Percentiles rank a stretch among this genome's conserved stretches.
phyloP scores from a whole-genome alignment of 2,888 invertebrate species.

The Polydesmus complanatus region DNA sequence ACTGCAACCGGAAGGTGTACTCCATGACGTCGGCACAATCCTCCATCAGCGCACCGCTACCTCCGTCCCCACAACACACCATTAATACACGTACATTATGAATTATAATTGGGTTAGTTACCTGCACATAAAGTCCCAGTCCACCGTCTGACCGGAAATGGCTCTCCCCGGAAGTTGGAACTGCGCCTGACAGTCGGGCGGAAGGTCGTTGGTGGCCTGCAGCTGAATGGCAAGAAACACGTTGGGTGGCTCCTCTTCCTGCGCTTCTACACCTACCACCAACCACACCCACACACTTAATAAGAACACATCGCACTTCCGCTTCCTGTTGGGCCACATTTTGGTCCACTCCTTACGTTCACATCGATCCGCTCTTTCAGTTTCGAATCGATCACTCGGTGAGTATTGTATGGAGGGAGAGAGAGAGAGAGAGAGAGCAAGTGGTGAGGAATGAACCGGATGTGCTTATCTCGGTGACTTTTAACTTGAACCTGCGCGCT shows the following conservation, averaged over 20 bases:
- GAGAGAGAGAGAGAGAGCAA: too few species aligned
- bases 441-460: too few species aligned
- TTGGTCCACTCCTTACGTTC: too few species aligned
- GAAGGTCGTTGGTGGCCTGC: background rate
- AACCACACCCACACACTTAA: too few species aligned
- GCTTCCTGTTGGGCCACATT: too few species aligned
- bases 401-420: too few species aligned
- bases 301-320: too few species aligned
- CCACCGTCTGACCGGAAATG: background rate
- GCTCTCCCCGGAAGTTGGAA: background rate
- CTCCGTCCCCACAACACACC: background rate
- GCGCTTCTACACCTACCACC: background rate
- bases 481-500: too few species aligned
- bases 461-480: too few species aligned
- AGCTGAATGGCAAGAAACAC: background rate
- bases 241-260: background rate
- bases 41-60: background rate
- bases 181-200: background rate
- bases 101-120: background rate
- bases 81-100: background rate
- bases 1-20: background rate
- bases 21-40: background rate
- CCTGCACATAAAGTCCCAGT: background rate
- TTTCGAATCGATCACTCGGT: too few species aligned
- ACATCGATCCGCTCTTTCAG: too few species aligned